Evolutionary conservation across 2,888 invertebrate species (phyloP).

Genomic region (Alitta virens): DNA sequence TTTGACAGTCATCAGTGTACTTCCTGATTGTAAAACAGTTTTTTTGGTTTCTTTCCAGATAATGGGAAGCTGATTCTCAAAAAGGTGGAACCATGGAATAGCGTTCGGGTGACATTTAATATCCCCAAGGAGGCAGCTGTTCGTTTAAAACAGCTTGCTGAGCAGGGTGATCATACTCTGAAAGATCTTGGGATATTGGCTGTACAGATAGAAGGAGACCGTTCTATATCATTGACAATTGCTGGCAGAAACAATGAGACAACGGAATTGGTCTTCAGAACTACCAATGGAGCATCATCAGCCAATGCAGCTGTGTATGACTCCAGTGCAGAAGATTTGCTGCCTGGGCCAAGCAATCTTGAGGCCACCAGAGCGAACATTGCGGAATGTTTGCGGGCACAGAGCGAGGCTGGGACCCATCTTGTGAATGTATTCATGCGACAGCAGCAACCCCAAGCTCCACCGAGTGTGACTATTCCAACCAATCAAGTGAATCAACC

Average conservation of each 20-base stretch:
- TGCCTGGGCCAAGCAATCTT: constrained; percentile 48
- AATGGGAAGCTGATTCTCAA: constrained; percentile 60
- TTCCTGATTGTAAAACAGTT: too few species aligned
- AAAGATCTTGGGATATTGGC: constrained; percentile 90
- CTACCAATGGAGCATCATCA: constrained; percentile 14
- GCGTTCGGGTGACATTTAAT: constrained; percentile 94
- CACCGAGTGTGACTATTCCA: constrained; percentile 84
- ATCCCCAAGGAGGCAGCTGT: constrained; percentile 94
- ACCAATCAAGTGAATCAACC: constrained; percentile 61
- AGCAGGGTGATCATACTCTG: constrained; percentile 79
- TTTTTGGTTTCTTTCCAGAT: constrained; percentile 7
- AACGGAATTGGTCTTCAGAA: constrained; percentile 63
- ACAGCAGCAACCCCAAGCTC: constrained; percentile 27
- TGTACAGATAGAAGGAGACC: constrained; percentile 75
- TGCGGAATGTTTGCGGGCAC: constrained; percentile 49
- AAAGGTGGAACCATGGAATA: constrained; percentile 96
- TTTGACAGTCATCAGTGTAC: too few species aligned
- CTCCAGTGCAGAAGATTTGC: constrained; percentile 28
- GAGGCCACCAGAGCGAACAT: constrained; percentile 54
- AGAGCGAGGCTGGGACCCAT: constrained; percentile 32
- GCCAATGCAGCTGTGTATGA: constrained; percentile 34
- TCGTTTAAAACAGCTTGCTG: constrained; percentile 85
- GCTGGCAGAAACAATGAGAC: constrained; percentile 68
- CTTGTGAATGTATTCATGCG: constrained; percentile 27
- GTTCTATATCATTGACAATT: constrained; percentile 67